These are phyloP conservation scores for Acheta domesticus DNA, from an alignment of 2,888 invertebrate genomes.

Conservation along the genomic window DNA sequence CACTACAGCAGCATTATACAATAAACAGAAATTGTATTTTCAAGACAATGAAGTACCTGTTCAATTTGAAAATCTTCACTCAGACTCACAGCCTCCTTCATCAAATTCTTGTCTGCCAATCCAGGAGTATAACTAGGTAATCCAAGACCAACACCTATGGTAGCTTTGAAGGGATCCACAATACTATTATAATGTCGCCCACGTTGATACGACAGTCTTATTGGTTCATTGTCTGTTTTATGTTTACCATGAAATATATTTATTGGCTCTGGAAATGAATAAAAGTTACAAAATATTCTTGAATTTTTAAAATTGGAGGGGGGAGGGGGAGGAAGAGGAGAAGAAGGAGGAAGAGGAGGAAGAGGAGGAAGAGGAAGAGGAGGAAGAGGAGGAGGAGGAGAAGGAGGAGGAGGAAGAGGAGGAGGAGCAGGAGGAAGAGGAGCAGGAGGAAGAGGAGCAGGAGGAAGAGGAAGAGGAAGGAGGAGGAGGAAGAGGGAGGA, in stretches of 20 bases:
- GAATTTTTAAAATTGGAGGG: too few relatives aligned
- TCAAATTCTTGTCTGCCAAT: slow-evolving; percentile 64
- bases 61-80: slow-evolving; percentile 79
- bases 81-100: slow-evolving; percentile 70
- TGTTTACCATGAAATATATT: slow-evolving; percentile 80
- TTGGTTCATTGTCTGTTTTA: slow-evolving; percentile 71
- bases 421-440: too few relatives aligned
- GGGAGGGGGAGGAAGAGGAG: too few relatives aligned
- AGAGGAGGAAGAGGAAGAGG: too few relatives aligned
- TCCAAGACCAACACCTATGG: slow-evolving; percentile 79
- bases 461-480: too few relatives aligned
- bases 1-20: background rate
- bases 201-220: slow-evolving; percentile 81
- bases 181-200: slow-evolving; percentile 86
- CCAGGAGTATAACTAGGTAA: slow-evolving; percentile 76
- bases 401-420: too few relatives aligned
- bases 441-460: too few relatives aligned
- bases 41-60: slow-evolving; percentile 53
- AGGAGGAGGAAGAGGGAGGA: too few relatives aligned
- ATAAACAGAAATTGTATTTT: background rate
- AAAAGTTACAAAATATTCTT: background rate
- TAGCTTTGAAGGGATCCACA: slow-evolving; percentile 76
- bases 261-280: slow-evolving; percentile 64
- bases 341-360: too few relatives aligned
- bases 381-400: too few relatives aligned